A percentile compares a stretch with the other conserved stretches of the same genome.
phyloP scores from a whole-genome alignment of 1,140 invertebrate genomes.

The Macrobrachium nipponense region DNA sequence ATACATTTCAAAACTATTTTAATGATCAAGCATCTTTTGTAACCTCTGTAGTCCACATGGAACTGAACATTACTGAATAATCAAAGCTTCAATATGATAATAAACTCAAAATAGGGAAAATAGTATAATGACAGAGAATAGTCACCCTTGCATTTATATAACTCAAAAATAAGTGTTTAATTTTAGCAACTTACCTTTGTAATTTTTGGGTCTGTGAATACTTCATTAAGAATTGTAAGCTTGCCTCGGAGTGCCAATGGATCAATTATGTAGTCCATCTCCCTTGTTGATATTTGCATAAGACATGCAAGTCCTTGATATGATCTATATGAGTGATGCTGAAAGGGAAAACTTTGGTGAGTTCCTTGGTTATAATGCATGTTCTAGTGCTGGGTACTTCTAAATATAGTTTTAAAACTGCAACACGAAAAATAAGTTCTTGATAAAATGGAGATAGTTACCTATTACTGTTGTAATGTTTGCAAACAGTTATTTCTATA shows the following conservation, averaged over 20 bases:
- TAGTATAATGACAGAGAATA: too few relatives aligned
- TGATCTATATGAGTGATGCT: slow-evolving; percentile 85
- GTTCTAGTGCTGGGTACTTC: too few relatives aligned
- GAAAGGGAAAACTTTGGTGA: slow-evolving; percentile 53
- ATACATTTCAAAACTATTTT: too few relatives aligned
- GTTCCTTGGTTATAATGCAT: slow-evolving; percentile 13
- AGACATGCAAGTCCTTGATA: slow-evolving; percentile 91
- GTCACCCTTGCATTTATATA: too few relatives aligned
- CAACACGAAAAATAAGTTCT: too few relatives aligned
- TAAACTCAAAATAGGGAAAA: neutral
- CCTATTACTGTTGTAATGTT: too few relatives aligned
- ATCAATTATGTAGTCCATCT: slow-evolving; percentile 93
- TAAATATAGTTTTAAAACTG: too few relatives aligned
- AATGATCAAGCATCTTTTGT: too few relatives aligned
- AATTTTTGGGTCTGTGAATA: slow-evolving; percentile 91
- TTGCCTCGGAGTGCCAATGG: slow-evolving; percentile 85
- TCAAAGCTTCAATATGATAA: neutral
- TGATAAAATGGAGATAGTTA: too few relatives aligned
- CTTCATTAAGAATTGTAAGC: slow-evolving; percentile 86
- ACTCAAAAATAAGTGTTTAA: neutral
- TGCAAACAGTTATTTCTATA: neutral
- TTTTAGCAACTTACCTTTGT: slow-evolving; percentile 80
- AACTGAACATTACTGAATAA: too few relatives aligned
- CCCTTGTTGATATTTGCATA: slow-evolving; percentile 91
- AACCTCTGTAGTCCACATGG: too few relatives aligned